These are phyloP conservation scores for Enteromius thamalakanensis DNA, from an alignment of 2,797 vertebrate species.

Conservation along the genomic window DNA sequence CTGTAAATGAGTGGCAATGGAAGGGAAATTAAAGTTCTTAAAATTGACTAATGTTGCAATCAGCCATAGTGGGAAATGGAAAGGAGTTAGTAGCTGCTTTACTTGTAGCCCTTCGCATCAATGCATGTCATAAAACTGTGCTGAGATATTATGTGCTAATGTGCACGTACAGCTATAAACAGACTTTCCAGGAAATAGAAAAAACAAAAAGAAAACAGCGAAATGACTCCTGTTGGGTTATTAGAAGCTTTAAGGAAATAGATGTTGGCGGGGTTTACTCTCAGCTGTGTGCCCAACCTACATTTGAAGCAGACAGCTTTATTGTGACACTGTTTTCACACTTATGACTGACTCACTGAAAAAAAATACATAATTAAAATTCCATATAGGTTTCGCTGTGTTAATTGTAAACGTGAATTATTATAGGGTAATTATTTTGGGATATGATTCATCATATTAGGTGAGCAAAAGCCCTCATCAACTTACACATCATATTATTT, in stretches of 20 bases:
- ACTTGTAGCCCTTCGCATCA: background rate
- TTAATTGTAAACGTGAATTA: background rate
- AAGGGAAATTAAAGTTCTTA: background rate
- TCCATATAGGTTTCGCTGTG: background rate
- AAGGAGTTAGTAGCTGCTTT: background rate
- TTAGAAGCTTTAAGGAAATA: slow-evolving; percentile 34
- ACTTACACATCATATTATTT: background rate
- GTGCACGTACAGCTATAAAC: background rate
- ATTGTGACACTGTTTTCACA: background rate
- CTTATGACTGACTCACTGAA: background rate
- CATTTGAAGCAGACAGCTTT: background rate
- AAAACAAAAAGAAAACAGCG: background rate
- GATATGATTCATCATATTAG: background rate
- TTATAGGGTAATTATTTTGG: background rate
- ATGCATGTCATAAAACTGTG: background rate
- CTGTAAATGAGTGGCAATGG: background rate
- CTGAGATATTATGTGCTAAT: background rate
- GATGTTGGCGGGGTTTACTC: background rate
- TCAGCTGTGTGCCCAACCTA: background rate
- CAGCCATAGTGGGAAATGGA: background rate
- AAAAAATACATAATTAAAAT: background rate
- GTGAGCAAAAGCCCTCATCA: background rate
- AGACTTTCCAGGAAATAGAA: slow-evolving; percentile 48
- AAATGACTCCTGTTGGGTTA: slow-evolving; percentile 29
- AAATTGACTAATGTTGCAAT: background rate